Evolutionary conservation across 2,888 invertebrate species (phyloP).

Genomic region (Rhabditoides inermis): DNA sequence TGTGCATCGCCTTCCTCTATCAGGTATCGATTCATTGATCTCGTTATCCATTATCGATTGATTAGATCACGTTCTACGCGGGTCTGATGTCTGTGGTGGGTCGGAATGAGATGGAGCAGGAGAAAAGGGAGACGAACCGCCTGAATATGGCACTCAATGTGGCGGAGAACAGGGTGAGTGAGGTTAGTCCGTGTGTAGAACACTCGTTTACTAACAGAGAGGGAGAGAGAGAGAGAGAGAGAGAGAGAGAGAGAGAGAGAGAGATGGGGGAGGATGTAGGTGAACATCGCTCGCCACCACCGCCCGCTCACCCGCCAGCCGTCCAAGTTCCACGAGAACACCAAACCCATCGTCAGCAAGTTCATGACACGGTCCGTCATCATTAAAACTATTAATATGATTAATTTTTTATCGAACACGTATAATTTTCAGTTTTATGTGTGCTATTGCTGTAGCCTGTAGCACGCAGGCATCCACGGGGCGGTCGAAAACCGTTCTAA

Average conservation of each 20-base stretch:
- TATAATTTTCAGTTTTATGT: no score
- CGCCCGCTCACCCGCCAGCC: constrained; percentile 34
- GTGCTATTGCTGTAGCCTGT: no score
- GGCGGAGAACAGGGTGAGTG: constrained; percentile 18
- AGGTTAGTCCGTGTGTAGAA: no score
- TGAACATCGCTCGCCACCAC: constrained; percentile 28
- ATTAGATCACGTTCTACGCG: constrained; percentile 46
- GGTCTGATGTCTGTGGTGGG: constrained; percentile 39
- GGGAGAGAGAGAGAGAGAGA: no score
- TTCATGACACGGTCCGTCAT: no score
- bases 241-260: no score
- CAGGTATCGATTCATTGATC: constrained; percentile 21
- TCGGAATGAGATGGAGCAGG: constrained; percentile 37
- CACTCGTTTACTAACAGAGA: no score
- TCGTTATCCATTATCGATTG: neutral
- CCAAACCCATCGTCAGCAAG: constrained; percentile 42
- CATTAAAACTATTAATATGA: no score
- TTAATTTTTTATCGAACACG: no score
- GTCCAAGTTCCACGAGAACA: constrained; percentile 48
- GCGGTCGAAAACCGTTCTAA: no score
- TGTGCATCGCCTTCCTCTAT: constrained; percentile 44
- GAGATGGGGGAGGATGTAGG: constrained; percentile 7
- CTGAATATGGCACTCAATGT: constrained; percentile 25
- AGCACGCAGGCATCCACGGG: no score
- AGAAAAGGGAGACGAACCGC: constrained; percentile 25